These are phyloP conservation scores for Xiphophorus hellerii DNA, from an alignment of 2,113 vertebrate species.

Conservation along the genomic window DNA sequence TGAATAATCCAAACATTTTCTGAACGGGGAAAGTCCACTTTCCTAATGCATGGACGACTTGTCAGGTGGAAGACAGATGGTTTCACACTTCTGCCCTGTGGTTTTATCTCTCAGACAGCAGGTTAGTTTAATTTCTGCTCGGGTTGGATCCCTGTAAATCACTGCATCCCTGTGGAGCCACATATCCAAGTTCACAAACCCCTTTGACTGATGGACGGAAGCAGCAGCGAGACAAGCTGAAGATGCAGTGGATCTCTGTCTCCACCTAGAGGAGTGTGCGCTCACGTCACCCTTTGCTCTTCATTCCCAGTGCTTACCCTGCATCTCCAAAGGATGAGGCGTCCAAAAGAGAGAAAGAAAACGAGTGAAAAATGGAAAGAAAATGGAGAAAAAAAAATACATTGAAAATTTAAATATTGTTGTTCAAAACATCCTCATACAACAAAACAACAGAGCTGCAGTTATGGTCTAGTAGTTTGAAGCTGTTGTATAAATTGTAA, in stretches of 20 bases:
- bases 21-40: background rate
- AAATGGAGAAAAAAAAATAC: background rate
- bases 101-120: slow-evolving; percentile 15
- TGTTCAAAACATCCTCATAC: background rate
- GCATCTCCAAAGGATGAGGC: too few species aligned
- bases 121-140: slow-evolving; percentile 44
- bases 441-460: background rate
- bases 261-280: slow-evolving; percentile 59
- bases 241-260: slow-evolving; percentile 59
- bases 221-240: background rate
- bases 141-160: slow-evolving; percentile 19
- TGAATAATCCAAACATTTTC: background rate
- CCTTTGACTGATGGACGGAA: background rate
- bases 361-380: background rate
- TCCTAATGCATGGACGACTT: background rate
- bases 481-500: too few species aligned
- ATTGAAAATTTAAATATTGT: background rate
- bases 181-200: slow-evolving; percentile 14
- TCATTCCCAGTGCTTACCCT: background rate
- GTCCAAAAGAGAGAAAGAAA: background rate
- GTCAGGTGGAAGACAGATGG: slow-evolving; percentile 5
- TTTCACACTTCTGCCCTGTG: slow-evolving; percentile 4
- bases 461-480: too few species aligned
- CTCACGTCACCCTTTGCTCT: background rate
- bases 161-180: slow-evolving; percentile 31